These are phyloP conservation scores for Heteromurus nitidus DNA, from an alignment of 2,888 invertebrate genomes.

Conservation along the genomic window DNA sequence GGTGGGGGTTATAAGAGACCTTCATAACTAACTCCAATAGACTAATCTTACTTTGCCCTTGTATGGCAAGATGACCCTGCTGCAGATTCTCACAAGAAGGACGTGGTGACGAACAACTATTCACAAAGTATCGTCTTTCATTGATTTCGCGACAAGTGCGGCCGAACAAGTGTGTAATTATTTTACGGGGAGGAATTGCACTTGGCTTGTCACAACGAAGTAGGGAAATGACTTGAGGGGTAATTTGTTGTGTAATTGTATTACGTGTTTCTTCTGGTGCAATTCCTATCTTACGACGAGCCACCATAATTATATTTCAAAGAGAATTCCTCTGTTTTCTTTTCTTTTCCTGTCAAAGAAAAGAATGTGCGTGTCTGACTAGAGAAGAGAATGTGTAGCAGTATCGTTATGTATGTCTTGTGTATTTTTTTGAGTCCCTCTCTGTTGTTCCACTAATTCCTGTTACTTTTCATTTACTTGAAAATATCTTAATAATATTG, in stretches of 20 bases:
- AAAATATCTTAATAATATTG: conserved; percentile 43
- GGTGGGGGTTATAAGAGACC: conserved; percentile 33
- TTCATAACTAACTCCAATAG: conserved; percentile 36
- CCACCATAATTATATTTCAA: conserved; percentile 34
- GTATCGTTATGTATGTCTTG: neutral
- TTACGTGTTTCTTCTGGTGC: neutral
- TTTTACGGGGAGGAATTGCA: too few relatives aligned
- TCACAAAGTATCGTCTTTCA: neutral
- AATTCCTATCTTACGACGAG: conserved; percentile 13
- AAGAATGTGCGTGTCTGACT: conserved; percentile 10
- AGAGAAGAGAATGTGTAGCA: too few relatives aligned
- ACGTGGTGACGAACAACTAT: neutral
- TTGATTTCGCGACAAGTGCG: neutral
- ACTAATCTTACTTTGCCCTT: conserved; percentile 49
- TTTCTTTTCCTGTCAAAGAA: too few relatives aligned
- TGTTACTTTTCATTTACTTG: conserved; percentile 35
- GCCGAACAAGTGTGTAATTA: too few relatives aligned
- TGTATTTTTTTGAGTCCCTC: neutral
- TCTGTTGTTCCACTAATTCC: too few relatives aligned
- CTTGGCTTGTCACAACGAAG: too few relatives aligned
- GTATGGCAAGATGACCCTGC: conserved; percentile 17
- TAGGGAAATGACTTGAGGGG: too few relatives aligned
- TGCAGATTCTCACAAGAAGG: too few relatives aligned
- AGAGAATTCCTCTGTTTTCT: conserved; percentile 1
- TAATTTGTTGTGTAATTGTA: neutral